Evolutionary conservation across 2,113 vertebrate genomes (phyloP).

Genomic region (Apus apus): DNA sequence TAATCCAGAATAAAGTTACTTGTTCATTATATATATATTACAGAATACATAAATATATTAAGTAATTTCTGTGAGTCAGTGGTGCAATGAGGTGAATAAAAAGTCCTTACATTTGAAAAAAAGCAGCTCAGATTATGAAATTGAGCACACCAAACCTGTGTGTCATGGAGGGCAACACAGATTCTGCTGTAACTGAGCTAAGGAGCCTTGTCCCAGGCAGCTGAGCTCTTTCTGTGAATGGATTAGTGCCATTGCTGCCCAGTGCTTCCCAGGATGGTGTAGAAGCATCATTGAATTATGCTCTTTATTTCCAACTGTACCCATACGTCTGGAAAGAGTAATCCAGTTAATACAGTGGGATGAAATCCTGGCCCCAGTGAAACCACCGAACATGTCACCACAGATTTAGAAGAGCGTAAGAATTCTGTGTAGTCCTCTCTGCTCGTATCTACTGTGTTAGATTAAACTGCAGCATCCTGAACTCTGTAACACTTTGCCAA

Average conservation of each 20-base stretch:
- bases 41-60: not conserved
- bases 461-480: not conserved
- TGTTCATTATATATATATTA: not conserved
- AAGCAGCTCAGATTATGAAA: not conserved
- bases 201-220: not conserved
- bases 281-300: not conserved
- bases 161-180: not conserved
- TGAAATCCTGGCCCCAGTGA: not conserved
- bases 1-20: not conserved
- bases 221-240: not conserved
- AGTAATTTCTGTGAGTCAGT: not conserved
- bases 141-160: not conserved
- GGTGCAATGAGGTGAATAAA: not conserved
- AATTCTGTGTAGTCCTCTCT: not conserved
- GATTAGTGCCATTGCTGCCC: not conserved
- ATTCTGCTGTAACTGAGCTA: not conserved
- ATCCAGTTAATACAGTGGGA: not conserved
- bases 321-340: not conserved
- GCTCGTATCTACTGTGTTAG: not conserved
- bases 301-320: not conserved
- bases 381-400: not conserved
- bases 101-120: accelerated
- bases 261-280: not conserved
- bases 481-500: not conserved
- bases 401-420: not conserved